phyloP scores from a whole-genome alignment of 2,113 vertebrate species.

The Agapornis roseicollis region DNA sequence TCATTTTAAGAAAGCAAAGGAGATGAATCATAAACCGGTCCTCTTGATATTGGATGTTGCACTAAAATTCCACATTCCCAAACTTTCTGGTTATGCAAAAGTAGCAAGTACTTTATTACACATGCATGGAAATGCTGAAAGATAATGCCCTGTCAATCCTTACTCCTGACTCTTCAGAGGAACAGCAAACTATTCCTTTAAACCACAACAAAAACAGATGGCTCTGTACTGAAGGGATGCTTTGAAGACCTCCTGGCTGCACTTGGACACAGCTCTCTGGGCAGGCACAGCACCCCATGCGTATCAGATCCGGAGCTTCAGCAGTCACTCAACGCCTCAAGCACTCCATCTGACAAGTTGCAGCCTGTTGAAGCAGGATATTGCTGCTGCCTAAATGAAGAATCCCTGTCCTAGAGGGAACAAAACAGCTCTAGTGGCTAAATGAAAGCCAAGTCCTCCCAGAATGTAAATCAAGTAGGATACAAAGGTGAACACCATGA shows the following conservation, averaged over 20 bases:
- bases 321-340: not conserved
- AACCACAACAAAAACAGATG: not conserved
- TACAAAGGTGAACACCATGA: accelerated
- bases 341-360: not conserved
- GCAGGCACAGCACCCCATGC: not conserved
- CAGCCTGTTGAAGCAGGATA: constrained; percentile 7
- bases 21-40: not conserved
- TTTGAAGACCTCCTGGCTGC: not conserved
- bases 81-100: not conserved
- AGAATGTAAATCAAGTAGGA: not conserved
- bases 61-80: not conserved
- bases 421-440: not conserved
- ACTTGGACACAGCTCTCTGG: not conserved
- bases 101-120: not conserved
- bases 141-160: not conserved
- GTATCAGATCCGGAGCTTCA: not conserved
- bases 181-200: not conserved
- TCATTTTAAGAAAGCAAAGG: not conserved
- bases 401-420: constrained; percentile 22
- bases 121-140: not conserved
- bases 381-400: not conserved
- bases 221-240: not conserved
- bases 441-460: not conserved
- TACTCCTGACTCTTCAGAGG: not conserved
- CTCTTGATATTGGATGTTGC: not conserved